Evolutionary conservation across 2,113 vertebrate genomes (phyloP), one percentile per base, ranked within the genome.

Genomic region (Piprites chloris): DNA sequence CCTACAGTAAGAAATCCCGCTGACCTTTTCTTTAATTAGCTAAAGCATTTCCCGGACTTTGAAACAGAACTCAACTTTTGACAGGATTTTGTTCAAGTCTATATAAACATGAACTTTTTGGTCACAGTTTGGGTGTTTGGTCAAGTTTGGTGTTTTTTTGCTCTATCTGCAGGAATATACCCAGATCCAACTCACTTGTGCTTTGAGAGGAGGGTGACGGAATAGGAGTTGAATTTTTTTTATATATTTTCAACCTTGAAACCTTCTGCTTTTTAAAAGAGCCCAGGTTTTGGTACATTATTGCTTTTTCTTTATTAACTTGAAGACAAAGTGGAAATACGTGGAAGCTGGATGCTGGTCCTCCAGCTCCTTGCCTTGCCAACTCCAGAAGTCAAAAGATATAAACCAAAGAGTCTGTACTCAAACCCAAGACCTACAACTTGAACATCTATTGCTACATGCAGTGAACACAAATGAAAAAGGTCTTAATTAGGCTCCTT

Each of bases 1-100:
- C 85, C 72, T 79, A 88, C 71, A 87, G 69, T 94, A 84, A 90
- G 50, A 63, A 75, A 82, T 92, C 46, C 71, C 24, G 32, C 74
- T 92, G 93, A 95, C 91, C 95, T 96, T 95, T 95, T 89, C 93
- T 94, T 93, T 95, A 92, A 95, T 91, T 87, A 95, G 81, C 69
- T 72, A 46, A 95, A 92, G 53, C 66, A 49, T 63, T 79, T 90
- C 81, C 74, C 66, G 85, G 62, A 58, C 87, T 95, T 85, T 68
- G 73, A 89, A 92, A 85, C 30, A 78, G 62, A 95, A 49, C 41
- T 76, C 39, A 0, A n/a, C 74, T 92, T 92, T 41, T 72, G 80
- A 82, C 33, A 65, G 35, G 44, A 89, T 82, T 94, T 73, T 62
- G 46, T 41, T 71, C 17, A 35, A 85, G 77, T 78, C 74, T 52